phyloP scores from a whole-genome alignment of 2,888 invertebrate genomes.

The Meteorus colon region DNA sequence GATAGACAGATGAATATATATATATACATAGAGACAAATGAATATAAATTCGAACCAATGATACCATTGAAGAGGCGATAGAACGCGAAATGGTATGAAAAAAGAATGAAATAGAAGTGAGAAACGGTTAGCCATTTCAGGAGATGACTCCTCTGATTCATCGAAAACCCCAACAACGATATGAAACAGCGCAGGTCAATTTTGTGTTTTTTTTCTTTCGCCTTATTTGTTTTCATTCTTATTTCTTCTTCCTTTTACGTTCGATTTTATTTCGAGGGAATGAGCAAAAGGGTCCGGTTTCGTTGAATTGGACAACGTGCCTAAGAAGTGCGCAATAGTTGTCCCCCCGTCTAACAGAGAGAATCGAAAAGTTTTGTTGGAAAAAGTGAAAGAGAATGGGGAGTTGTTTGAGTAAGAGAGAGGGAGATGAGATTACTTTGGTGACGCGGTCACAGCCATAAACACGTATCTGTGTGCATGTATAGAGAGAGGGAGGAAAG shows the following conservation, averaged over 20 bases:
- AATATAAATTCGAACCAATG: too few relatives aligned
- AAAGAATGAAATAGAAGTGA: neutral
- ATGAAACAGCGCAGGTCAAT: conserved; percentile 24
- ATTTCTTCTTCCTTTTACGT: neutral
- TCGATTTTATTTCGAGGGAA: conserved; percentile 31
- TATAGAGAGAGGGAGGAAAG: conserved; percentile 13
- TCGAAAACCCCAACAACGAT: conserved; percentile 19
- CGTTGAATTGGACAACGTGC: conserved; percentile 31
- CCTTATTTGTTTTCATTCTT: conserved; percentile 5
- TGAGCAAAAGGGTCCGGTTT: conserved; percentile 31
- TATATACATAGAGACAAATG: too few relatives aligned
- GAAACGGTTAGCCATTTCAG: neutral
- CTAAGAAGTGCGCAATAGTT: conserved; percentile 34
- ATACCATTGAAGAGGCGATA: too few relatives aligned
- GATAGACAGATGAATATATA: too few relatives aligned
- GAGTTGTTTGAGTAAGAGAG: neutral
- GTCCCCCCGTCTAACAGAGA: conserved; percentile 33
- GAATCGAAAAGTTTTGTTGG: neutral
- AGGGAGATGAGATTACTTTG: neutral
- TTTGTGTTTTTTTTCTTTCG: conserved; percentile 13
- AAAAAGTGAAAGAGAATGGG: neutral
- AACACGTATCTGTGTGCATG: neutral
- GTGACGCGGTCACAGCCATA: neutral
- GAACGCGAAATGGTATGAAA: neutral
- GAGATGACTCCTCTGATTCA: conserved; percentile 28